phyloP scores from a whole-genome alignment of 1,140 invertebrate species.

The Oedothorax gibbosus region DNA sequence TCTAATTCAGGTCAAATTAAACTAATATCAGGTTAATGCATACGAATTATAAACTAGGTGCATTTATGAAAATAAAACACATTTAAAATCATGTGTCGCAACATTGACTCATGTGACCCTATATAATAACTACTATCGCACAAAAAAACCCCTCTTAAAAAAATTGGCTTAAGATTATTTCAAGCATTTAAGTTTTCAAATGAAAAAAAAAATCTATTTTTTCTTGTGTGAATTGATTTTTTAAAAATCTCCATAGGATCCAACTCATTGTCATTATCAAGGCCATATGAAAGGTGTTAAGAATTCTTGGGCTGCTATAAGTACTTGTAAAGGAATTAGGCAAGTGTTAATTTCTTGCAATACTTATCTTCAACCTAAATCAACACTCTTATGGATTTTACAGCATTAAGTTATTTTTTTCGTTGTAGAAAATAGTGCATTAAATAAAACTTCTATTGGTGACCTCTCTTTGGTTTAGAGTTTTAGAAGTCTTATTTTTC shows the following conservation, averaged over 20 bases:
- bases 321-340: conserved; percentile 83
- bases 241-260: conserved; percentile 73
- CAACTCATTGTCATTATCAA: conserved; percentile 84
- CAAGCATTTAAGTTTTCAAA: not conserved
- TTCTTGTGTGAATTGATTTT: not conserved
- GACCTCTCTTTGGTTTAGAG: no score
- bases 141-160: no score
- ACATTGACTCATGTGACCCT: no score
- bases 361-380: not conserved
- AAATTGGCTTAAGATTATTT: not conserved
- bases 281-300: conserved; percentile 79
- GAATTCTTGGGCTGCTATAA: conserved; percentile 85
- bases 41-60: no score
- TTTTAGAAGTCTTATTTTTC: no score
- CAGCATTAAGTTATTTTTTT: not conserved
- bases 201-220: not conserved
- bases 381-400: not conserved
- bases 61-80: no score
- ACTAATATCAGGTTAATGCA: no score
- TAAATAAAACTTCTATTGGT: no score
- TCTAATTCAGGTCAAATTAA: no score
- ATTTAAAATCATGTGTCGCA: no score
- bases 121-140: no score
- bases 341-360: conserved; percentile 62
- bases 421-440: no score